Evolutionary conservation across 2,797 vertebrate genomes (phyloP), one percentile per base, ranked within the genome.

Genomic region (Rhinella marina): DNA sequence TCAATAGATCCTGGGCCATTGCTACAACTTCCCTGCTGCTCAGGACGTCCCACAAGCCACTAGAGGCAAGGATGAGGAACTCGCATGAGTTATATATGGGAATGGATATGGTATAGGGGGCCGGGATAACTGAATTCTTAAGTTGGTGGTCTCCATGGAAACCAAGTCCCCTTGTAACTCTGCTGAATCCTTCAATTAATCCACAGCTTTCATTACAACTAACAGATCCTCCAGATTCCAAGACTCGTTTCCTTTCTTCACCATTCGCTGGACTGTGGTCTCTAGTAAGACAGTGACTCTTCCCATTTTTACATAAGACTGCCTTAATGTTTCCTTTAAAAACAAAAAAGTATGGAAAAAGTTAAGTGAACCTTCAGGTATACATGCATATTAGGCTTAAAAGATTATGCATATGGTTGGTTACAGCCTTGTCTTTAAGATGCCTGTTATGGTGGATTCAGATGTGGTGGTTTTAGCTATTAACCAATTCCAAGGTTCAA

Each of bases 11-110:
- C 48, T 92, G 87, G 81, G 91, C 86, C 87, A 93, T 77, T 88
- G 91, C 86, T 82, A 91, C 91, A 86, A 92, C 93, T 90, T 93
- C 90, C 6, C 88, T 86, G 70, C 92, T 90, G 86, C 94, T 91
- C 82, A 94, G 48, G 85, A 91, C 92, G 27, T 93, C 93, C 93
- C 94, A 95, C 72, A 94, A 92, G 50, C 92, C 92, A 0, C 92
- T 91, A 23, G 94, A 95, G 87, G 93, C 92, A 86, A 94, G 89
- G 90, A 95, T 90, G 81, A 95, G 91, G 84, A 95, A 92, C 89
- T 93, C 91, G 48, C 93, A 91, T 11, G 92, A 92, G 3, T 91
- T 87, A 61, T 92, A 91, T 0, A 91, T 90, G 78, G 91, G 92
- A 23, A 94, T 78, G 81, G 94, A 93, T 8, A 92, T 6, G 0